Percentiles rank a stretch among this genome's conserved stretches.
phyloP scores from a whole-genome alignment of 30 jellyfish, hydroid and myxozoan genomes.

The Aurelia sp. region DNA sequence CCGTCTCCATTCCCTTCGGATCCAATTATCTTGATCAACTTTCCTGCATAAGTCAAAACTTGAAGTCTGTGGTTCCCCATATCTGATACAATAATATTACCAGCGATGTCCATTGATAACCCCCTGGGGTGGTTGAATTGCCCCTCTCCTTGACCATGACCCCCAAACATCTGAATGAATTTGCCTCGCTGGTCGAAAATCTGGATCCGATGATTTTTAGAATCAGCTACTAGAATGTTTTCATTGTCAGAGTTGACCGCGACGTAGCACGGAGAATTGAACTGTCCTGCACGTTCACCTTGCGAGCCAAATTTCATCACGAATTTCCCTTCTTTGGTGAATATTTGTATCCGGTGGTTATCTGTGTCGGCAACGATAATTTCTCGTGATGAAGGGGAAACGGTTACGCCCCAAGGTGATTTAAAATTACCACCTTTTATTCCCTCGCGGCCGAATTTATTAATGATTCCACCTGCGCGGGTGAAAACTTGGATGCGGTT shows the following conservation, averaged over 20 bases:
- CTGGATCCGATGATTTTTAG: constrained; percentile 96
- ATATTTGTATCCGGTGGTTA: constrained; percentile 89
- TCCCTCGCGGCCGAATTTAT: constrained; percentile 95
- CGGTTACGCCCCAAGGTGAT: constrained; percentile 98
- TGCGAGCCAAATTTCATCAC: constrained; percentile 96
- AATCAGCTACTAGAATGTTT: constrained; percentile 89
- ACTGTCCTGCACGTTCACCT: constrained; percentile 98
- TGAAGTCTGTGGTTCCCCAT: constrained; percentile 96
- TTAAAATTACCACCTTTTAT: constrained; percentile 90
- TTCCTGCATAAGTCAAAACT: constrained; percentile 84
- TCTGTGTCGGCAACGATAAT: constrained; percentile 97
- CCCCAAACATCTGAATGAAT: constrained; percentile 88
- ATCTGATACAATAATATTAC: constrained; percentile 92
- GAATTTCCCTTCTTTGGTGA: constrained; percentile 91
- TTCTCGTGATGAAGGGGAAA: constrained; percentile 83
- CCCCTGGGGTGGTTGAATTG: constrained; percentile 98
- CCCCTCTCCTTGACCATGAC: constrained; percentile 93
- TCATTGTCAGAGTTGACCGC: constrained; percentile 93
- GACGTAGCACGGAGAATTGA: constrained; percentile 96
- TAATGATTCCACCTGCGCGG: constrained; percentile 86
- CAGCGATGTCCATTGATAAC: constrained; percentile 96
- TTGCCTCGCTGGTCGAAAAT: constrained; percentile 96
- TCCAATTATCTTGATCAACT: constrained; percentile 85
- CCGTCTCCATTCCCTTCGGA: constrained; percentile 98
- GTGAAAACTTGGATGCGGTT: constrained; percentile 93